Base-by-base conservation (phyloP, 2,113 vertebrate species). In the Eurystomus gularis region DNA sequence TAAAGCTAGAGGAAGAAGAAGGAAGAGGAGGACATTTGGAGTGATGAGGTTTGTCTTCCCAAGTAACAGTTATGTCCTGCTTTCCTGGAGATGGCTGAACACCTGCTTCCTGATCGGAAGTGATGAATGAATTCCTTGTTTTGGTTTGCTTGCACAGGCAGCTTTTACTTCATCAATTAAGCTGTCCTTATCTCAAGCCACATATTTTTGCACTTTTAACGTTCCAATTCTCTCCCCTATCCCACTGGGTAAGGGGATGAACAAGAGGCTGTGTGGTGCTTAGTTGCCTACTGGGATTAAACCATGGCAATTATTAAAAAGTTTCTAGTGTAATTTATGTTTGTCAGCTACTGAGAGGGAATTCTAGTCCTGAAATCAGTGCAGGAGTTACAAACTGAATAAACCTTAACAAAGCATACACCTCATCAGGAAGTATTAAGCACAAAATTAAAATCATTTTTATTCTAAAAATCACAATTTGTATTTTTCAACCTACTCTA, bases 201-300 rank as follows among this genome's bases (percentile, higher is more conserved):
- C 0, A 2, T 5, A 10, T 14, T 69, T 77, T 70, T 3, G 1
- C 20, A 55, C 17, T 62, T 68, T 29, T 48, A 48, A 46, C 4
- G 6, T 40, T 72, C 8, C 1, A 5, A 11, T 54, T 77, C 12
- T 62, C 17, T 48, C 20, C 7, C 10, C 15, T 2, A 13, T 23
- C 11, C 48, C 18, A 14, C 12, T 37, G 4, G 9, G 7, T 35
- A 6, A 3, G 17, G 3, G 2, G 4, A 4, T 62, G 13, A 81
- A 8, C 7, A 54, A 78, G 6, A 0, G 0, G 6, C 28, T 54
- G 1, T 5, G 2, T n/a, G 24, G 7, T 37, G 1, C 15, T 78
- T 48, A 66, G 10, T 3, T 88, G 40, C 11, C 4, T 18, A 26
- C 3, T 58, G n/a, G 18, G 11, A 6, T 65, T 78, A 79, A 92